Evolutionary conservation across 1,140 invertebrate species (phyloP).

Genomic region (Pseudoatta argentina): DNA sequence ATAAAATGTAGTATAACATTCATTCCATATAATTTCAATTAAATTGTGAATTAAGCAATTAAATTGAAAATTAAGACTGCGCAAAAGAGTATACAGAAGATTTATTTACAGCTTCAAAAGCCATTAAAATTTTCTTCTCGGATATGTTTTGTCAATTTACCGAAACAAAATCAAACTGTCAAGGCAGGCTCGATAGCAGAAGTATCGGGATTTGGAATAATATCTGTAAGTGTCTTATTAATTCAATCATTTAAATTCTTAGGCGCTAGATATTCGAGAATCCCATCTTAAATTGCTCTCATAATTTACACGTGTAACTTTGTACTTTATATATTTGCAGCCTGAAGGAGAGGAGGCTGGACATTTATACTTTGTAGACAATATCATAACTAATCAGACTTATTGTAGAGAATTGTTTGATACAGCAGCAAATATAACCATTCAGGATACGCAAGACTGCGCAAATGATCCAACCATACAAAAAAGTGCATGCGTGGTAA

Average conservation of each 20-base stretch:
- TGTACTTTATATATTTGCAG: conserved; percentile 56
- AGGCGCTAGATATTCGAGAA: background rate
- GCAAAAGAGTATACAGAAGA: background rate
- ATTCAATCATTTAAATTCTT: background rate
- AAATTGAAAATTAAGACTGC: background rate
- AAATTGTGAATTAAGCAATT: background rate
- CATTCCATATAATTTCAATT: background rate
- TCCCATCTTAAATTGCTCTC: background rate
- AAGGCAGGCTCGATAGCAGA: conserved; percentile 31
- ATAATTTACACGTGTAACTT: conserved; percentile 29
- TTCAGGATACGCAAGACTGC: conserved; percentile 60
- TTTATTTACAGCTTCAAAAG: conserved; percentile 56
- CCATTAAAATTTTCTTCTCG: conserved; percentile 28
- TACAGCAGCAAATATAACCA: no score
- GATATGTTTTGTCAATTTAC: conserved; percentile 45
- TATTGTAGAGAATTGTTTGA: conserved; percentile 58
- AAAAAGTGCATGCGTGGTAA: conserved; percentile 72
- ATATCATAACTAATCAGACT: conserved; percentile 46
- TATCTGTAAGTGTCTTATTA: conserved; percentile 56
- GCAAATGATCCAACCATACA: conserved; percentile 55
- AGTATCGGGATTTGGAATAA: conserved; percentile 70
- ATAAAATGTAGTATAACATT: background rate
- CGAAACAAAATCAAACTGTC: conserved; percentile 32
- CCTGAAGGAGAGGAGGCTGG: conserved; percentile 16
- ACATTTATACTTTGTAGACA: conserved; percentile 55